A percentile compares a stretch with the other conserved stretches of the same genome.
Conservation (phyloP, 2,113 vertebrate genomes). For the Campylomormyrus tamandua region DNA sequence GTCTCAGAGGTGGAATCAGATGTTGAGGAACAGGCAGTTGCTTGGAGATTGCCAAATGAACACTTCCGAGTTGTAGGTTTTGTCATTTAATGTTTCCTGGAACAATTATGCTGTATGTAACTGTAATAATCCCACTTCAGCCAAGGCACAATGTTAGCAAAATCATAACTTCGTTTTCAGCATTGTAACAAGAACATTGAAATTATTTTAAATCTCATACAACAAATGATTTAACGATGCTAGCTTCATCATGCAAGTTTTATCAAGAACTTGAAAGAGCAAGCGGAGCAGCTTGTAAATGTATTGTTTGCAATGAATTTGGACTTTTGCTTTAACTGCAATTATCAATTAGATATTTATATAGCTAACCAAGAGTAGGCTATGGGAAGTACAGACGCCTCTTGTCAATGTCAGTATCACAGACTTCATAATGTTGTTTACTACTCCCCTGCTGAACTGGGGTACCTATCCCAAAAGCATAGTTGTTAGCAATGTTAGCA, state of each 20-base stretch:
- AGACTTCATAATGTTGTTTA: not conserved
- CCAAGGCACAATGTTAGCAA: not conserved
- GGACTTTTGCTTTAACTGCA: not conserved
- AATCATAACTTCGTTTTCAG: not conserved
- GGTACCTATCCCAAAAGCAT: too few relatives aligned
- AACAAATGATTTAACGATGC: not conserved
- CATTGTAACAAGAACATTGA: not conserved
- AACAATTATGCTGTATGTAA: not conserved
- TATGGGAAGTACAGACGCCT: not conserved
- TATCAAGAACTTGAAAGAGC: not conserved
- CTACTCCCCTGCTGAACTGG: not conserved
- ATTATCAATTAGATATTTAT: not conserved
- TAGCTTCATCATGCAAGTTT: not conserved
- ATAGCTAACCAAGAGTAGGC: not conserved
- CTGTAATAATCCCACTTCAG: not conserved
- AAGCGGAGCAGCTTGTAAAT: not conserved
- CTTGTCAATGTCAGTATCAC: not conserved
- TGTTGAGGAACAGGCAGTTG: too few relatives aligned
- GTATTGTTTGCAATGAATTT: not conserved
- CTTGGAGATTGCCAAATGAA: too few relatives aligned
- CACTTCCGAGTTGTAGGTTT: too few relatives aligned
- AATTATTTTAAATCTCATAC: not conserved
- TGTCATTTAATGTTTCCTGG: not conserved
- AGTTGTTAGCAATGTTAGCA: too few relatives aligned
- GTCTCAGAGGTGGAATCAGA: too few relatives aligned